A percentile compares a stretch with the other conserved stretches of the same genome.
phyloP scores from a whole-genome alignment of 1,140 invertebrate species.

The Chelonus insularis region DNA sequence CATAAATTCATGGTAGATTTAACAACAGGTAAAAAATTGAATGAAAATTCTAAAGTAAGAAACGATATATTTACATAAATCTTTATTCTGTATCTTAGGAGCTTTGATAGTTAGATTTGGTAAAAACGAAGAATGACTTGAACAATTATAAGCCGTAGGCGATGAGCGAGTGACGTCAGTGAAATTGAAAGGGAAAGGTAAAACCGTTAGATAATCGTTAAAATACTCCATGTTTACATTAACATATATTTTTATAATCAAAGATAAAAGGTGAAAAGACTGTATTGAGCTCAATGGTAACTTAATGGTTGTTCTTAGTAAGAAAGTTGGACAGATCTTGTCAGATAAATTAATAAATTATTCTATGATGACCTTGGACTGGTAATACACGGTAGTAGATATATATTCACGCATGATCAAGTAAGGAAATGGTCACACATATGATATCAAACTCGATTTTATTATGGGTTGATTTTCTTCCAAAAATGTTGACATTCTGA shows the following conservation, averaged over 20 bases:
- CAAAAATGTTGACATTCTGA: too few species aligned
- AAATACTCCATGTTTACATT: not conserved
- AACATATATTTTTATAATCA: not conserved
- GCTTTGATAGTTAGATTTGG: too few species aligned
- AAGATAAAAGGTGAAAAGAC: slow-evolving; percentile 5
- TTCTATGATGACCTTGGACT: slow-evolving; percentile 1
- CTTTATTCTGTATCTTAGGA: too few species aligned
- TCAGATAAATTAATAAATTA: not conserved
- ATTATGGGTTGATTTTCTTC: too few species aligned
- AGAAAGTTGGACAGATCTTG: not conserved
- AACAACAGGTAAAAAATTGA: not conserved
- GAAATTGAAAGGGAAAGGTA: slow-evolving; percentile 27
- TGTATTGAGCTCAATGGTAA: not conserved
- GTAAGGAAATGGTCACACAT: not conserved
- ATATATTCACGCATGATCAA: not conserved
- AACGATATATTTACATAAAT: too few species aligned
- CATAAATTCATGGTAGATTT: not conserved
- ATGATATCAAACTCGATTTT: too few species aligned
- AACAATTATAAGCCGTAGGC: slow-evolving; percentile 9
- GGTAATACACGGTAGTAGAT: not conserved
- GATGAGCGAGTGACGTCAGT: slow-evolving; percentile 19
- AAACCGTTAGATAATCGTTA: slow-evolving; percentile 16
- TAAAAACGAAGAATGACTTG: not conserved
- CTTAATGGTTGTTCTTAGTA: not conserved
- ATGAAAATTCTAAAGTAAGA: not conserved